Base-by-base conservation (phyloP, 1,140 invertebrate genomes). In the Lasaia peninsularis region DNA sequence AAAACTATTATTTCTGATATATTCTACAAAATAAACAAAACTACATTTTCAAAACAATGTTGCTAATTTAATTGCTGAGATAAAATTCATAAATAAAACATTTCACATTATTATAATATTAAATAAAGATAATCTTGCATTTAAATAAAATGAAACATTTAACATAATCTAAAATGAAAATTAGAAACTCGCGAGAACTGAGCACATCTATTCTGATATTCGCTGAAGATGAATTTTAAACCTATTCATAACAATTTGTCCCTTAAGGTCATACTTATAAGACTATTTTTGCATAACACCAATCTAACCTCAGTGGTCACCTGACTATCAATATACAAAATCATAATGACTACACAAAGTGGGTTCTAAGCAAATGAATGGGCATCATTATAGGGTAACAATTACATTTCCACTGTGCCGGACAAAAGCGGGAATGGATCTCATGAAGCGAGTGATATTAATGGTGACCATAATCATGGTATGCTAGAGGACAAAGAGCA, bases 371-470 rank as follows among this genome's bases (percentile, higher is more conserved):
- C 65, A 60, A 77, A 78, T 70, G 67, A 74, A 80, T 78, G 71
- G 65, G 58, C 59, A 52, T 71, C 68, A 75, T 80, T 76, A 78
- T 64, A 66, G 62, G 62, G 66, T 62, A 72, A 79, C 78, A 80
- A 80, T 76, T 75, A 76, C 68, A 71, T 73, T 63, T 72, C 56
- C 60, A 58, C 58, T 52, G 57, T 62, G 63, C 62, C 60, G 71
- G 67, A 80, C 75, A 75, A 76, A 71, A 73, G 70, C 60, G 61
- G 63, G 56, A 60, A 66, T 51, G 56, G 69, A 63, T 58, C 56
- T 60, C 53, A 60, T 58, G 63, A 63, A 62, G 62, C 54, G 34
- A 59, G 62, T 24, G 34, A 49, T 35, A 24, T 57, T 61, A 40
- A 60, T 55, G 48, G 52, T 62, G 62, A 48, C 61, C 57, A 66